Percentiles rank a stretch among this genome's conserved stretches.
Evolutionary conservation across 2,888 invertebrate genomes (phyloP).

Genomic region (Limnephilus lunatus): DNA sequence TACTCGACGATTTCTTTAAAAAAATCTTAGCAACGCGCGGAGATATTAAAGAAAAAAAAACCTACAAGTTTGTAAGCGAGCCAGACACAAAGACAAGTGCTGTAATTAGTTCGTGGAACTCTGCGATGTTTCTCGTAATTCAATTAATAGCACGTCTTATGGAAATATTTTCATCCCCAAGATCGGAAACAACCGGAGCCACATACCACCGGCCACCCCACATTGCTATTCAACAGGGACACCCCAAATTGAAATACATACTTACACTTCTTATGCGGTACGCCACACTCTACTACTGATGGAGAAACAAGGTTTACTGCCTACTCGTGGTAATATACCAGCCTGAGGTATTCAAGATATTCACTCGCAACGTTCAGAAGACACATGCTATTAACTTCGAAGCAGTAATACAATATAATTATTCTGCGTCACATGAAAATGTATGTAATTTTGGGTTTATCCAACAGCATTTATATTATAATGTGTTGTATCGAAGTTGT

Average conservation of each 20-base stretch:
- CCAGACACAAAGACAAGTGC: slow-evolving; percentile 26
- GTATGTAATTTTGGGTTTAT: too few relatives aligned
- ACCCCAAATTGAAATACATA: neutral
- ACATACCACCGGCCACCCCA: too few relatives aligned
- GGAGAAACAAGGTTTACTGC: neutral
- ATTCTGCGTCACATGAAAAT: too few relatives aligned
- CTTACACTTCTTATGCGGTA: neutral
- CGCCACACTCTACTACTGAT: neutral
- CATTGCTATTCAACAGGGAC: neutral
- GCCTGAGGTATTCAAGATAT: neutral
- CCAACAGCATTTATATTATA: too few relatives aligned
- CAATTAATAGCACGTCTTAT: slow-evolving; percentile 19
- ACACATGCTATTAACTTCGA: neutral
- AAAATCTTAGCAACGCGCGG: neutral
- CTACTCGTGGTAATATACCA: neutral
- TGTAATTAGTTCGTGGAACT: slow-evolving; percentile 32
- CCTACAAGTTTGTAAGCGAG: neutral
- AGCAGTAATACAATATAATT: neutral
- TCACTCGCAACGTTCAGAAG: neutral
- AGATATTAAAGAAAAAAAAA: neutral
- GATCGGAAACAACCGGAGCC: too few relatives aligned
- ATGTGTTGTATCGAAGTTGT: too few relatives aligned
- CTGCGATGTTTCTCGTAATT: slow-evolving; percentile 25
- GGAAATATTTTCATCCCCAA: neutral
- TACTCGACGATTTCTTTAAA: neutral